Percentiles rank a stretch among this genome's conserved stretches.
Conservation (phyloP, 2,113 vertebrate genomes). For the Chitala chitala region DNA sequence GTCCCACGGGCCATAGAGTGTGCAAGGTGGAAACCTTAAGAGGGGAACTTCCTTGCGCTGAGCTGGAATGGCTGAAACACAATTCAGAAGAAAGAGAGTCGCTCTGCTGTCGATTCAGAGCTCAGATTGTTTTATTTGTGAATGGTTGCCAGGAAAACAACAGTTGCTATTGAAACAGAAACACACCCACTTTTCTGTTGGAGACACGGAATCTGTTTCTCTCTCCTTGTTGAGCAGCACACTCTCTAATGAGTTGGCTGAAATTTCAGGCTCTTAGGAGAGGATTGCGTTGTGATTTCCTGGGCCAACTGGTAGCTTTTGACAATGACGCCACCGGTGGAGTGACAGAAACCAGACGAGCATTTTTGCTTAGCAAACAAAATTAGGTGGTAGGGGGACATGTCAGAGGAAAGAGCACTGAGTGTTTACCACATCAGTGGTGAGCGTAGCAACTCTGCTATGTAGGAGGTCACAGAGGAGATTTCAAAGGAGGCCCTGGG, state of each 20-base stretch:
- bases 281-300: background rate
- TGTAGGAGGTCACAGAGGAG: background rate
- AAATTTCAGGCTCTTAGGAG: background rate
- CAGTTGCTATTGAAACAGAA: constrained; percentile 38
- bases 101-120: background rate
- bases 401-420: background rate
- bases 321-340: constrained; percentile 12
- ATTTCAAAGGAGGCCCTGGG: background rate
- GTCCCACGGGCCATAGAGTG: background rate
- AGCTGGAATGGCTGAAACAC: background rate
- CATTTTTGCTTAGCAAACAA: background rate
- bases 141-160: constrained; percentile 63
- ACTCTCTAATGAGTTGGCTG: constrained; percentile 10
- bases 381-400: background rate
- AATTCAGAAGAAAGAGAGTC: constrained; percentile 4
- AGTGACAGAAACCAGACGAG: constrained; percentile 9
- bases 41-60: background rate
- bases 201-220: constrained; percentile 1
- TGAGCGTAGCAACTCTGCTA: background rate
- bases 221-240: constrained; percentile 10
- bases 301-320: constrained; percentile 2
- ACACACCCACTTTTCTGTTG: constrained; percentile 38
- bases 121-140: constrained; percentile 51
- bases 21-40: background rate
- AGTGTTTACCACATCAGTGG: background rate